A percentile compares a stretch with the other conserved stretches of the same genome.
Evolutionary conservation across 2,113 vertebrate species (phyloP).

Genomic region (Corvus hawaiiensis): DNA sequence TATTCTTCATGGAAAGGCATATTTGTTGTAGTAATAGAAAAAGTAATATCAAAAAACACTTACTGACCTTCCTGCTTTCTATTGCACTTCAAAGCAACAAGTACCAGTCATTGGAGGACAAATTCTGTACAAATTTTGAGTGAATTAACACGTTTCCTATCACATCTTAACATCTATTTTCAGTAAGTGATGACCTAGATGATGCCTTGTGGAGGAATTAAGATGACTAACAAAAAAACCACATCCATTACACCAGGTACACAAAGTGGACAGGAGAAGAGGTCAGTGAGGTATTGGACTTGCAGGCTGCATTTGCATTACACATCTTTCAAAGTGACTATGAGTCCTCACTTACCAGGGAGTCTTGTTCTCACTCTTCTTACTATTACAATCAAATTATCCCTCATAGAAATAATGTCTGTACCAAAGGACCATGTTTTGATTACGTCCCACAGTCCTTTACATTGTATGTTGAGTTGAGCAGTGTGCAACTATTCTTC

Average conservation of each 20-base stretch:
- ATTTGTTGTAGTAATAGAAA: conserved; percentile 15
- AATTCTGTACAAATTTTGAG: neutral
- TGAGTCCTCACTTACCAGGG: neutral
- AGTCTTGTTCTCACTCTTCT: neutral
- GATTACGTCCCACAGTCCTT: neutral
- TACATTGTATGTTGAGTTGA: neutral
- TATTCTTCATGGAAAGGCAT: neutral
- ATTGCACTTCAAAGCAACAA: neutral
- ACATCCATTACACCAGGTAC: neutral
- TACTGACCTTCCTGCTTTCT: conserved; percentile 37
- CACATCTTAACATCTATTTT: neutral
- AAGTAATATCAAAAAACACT: neutral
- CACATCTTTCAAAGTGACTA: neutral
- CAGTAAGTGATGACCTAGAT: neutral
- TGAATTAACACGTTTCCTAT: neutral
- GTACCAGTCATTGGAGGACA: neutral
- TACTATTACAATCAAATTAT: neutral
- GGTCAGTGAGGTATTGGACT: conserved; percentile 47
- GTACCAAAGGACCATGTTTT: neutral
- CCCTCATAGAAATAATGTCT: neutral
- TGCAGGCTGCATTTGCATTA: neutral
- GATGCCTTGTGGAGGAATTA: neutral
- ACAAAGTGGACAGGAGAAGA: neutral
- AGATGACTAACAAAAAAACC: neutral
- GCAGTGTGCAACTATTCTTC: neutral